Evolutionary conservation across 2,888 invertebrate species (phyloP).

Genomic region (Schizaphis graminum): DNA sequence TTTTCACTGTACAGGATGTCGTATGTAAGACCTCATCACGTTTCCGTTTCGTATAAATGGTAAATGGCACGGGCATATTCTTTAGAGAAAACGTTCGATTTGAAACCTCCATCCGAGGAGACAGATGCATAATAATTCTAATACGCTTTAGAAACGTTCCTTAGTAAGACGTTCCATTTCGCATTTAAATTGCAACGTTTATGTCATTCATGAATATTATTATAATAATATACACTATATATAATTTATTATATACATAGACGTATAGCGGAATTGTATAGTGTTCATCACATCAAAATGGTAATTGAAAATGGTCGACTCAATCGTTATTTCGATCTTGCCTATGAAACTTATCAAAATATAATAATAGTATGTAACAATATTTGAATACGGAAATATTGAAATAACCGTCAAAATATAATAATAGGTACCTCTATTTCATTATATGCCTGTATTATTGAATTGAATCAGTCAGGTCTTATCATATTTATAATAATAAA

Average conservation of each 20-base stretch:
- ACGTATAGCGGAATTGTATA: not conserved
- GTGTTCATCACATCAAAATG: not conserved
- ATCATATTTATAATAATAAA: not conserved
- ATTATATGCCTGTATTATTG: not conserved
- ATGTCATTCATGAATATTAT: conserved; percentile 9
- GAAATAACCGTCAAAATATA: not conserved
- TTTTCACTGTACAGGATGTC: not conserved
- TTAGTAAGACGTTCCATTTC: conserved; percentile 13
- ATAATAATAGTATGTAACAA: not conserved
- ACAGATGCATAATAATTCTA: not conserved
- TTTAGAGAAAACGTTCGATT: conserved; percentile 25
- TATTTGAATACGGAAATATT: not conserved
- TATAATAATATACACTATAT: not conserved
- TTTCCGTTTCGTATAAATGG: not conserved
- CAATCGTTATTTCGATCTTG: conserved; percentile 17
- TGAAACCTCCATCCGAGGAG: not conserved
- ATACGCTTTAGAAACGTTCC: not conserved
- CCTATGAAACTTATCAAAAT: not conserved
- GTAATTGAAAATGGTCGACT: not conserved
- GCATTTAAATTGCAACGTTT: conserved; percentile 9
- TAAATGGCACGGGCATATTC: not conserved
- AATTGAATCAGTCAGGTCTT: not conserved
- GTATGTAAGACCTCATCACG: not conserved
- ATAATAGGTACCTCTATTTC: not conserved
- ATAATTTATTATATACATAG: not conserved